Conservation (phyloP, 2,797 vertebrate genomes). For the Lutjanus campechanus region DNA sequence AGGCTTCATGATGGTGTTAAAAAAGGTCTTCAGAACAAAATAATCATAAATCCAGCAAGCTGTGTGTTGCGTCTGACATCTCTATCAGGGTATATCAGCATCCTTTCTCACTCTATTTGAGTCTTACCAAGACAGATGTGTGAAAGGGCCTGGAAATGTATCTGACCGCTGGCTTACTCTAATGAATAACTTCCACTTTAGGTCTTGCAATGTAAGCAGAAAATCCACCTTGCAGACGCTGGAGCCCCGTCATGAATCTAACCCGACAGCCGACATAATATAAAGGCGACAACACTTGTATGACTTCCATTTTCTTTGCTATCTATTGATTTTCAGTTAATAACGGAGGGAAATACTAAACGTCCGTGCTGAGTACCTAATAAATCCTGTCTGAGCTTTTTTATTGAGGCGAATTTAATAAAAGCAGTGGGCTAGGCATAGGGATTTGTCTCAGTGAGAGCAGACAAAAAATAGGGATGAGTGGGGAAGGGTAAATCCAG, state of each 20-base stretch:
- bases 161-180: constrained; percentile 99
- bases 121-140: constrained; percentile 99
- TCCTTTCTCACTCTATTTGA: constrained; percentile 96
- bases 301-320: constrained; percentile 99
- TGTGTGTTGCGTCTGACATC: constrained; percentile 98
- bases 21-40: constrained; percentile 99
- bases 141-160: constrained; percentile 99
- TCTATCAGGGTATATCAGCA: constrained; percentile 99
- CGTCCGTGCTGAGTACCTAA: constrained; percentile 99
- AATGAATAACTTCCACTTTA: constrained; percentile 99
- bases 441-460: constrained; percentile 92
- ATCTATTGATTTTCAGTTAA: constrained; percentile 99
- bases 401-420: constrained; percentile 99
- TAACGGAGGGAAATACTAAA: constrained; percentile 99
- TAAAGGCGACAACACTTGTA: constrained; percentile 99
- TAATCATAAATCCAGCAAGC: constrained; percentile 99
- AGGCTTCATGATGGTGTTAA: constrained; percentile 89
- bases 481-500: constrained; percentile 77
- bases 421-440: constrained; percentile 93
- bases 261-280: constrained; percentile 99
- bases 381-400: constrained; percentile 99
- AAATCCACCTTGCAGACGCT: constrained; percentile 95
- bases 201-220: constrained; percentile 99
- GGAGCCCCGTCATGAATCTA: constrained; percentile 98
- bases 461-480: constrained; percentile 81